Evolutionary conservation across 2,113 vertebrate genomes (phyloP).

Genomic region (Haemorhous mexicanus): DNA sequence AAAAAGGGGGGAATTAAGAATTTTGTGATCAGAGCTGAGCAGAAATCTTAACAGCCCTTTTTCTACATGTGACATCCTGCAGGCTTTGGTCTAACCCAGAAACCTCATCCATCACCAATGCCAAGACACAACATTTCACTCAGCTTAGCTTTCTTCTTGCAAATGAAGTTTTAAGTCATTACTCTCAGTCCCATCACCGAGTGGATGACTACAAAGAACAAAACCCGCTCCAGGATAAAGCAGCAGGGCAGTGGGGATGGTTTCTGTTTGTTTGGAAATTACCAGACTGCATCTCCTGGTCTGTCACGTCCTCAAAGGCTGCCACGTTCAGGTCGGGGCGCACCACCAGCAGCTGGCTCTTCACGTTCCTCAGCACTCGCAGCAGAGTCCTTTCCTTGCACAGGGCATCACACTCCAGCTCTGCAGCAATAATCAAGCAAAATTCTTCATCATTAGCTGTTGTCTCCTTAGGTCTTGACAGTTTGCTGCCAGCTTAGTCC

Average conservation of each 20-base stretch:
- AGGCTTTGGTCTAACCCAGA: background rate
- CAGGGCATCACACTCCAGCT: conserved; percentile 68
- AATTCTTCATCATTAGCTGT: background rate
- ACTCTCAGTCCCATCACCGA: background rate
- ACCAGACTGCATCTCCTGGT: conserved; percentile 56
- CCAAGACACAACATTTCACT: background rate
- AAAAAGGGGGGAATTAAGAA: background rate
- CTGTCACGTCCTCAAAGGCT: conserved; percentile 63
- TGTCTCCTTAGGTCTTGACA: background rate
- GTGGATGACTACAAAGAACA: background rate
- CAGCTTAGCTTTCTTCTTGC: background rate
- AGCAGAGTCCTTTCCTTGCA: background rate
- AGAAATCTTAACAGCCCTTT: background rate
- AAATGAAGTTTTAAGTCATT: background rate
- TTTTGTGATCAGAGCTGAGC: background rate
- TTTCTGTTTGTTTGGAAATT: background rate
- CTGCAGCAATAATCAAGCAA: background rate
- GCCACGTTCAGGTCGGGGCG: background rate
- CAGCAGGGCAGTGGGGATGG: background rate
- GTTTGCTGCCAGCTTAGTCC: background rate
- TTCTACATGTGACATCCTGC: background rate
- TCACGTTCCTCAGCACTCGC: conserved; percentile 51
- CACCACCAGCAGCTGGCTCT: conserved; percentile 66
- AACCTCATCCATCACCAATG: background rate
- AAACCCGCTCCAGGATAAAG: background rate